Percentiles rank a stretch among this genome's conserved stretches.
phyloP scores from a whole-genome alignment of 1,140 invertebrate species.

The Drosophila pruinosa region DNA sequence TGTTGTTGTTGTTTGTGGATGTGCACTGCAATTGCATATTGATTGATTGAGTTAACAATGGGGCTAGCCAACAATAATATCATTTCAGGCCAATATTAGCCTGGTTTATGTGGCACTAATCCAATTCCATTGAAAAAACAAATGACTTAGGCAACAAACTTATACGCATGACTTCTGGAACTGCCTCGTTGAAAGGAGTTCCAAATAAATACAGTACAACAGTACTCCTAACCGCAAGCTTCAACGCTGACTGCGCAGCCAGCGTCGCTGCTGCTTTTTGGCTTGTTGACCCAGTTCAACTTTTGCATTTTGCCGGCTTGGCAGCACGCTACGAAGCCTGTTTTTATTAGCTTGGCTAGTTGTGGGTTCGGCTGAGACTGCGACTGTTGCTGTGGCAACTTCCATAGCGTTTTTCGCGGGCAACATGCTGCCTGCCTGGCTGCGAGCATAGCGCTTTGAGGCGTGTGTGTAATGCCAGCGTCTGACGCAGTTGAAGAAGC shows the following conservation, averaged over 20 bases:
- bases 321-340: slow-evolving; percentile 56
- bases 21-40: slow-evolving; percentile 32
- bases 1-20: not conserved
- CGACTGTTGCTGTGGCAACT: slow-evolving; percentile 7
- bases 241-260: slow-evolving; percentile 16
- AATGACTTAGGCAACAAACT: slow-evolving; percentile 76
- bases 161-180: slow-evolving; percentile 14
- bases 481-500: slow-evolving; percentile 1
- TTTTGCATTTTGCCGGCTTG: slow-evolving; percentile 81
- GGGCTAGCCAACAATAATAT: not conserved
- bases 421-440: slow-evolving; percentile 31
- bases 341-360: slow-evolving; percentile 76
- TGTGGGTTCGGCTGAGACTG: slow-evolving; percentile 35
- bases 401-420: slow-evolving; percentile 53
- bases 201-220: not conserved
- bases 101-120: slow-evolving; percentile 47
- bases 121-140: slow-evolving; percentile 25
- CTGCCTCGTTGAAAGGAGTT: not conserved
- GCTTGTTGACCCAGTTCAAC: slow-evolving; percentile 82
- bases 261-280: slow-evolving; percentile 54
- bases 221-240: slow-evolving; percentile 16
- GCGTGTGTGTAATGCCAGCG: slow-evolving; percentile 17
- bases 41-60: slow-evolving; percentile 27
- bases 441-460: not conserved
- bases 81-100: slow-evolving; percentile 39